Base-by-base conservation (phyloP, 2,888 invertebrate genomes). In the Parnassius orleans region DNA sequence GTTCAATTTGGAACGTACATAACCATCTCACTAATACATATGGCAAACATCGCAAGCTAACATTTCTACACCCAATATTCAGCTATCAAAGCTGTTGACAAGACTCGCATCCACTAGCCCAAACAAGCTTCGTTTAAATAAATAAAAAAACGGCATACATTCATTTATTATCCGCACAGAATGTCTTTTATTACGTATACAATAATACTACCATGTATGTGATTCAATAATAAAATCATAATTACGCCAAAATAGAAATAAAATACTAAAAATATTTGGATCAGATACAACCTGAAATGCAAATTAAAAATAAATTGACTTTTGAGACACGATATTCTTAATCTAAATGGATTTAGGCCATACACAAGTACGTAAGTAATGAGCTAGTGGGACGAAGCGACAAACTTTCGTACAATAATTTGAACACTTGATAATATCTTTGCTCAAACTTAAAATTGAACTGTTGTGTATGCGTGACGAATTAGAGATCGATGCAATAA, bases 1-100 rank as follows among this genome's bases (percentile, higher is more conserved):
- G 80, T 72, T 52, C 76, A 79, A 81, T 84, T 84, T 84, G 84
- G 84, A 14, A 48, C 48, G 82, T 82, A 81, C 80, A 80, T 80
- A 33, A 84, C 83, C 86, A 76, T 87, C 88, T 89, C 88, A 89
- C 88, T 87, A 88, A 86, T 76, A 86, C 84, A 86, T 88, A 88
- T 88, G 89, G 89, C 90, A 88, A 85, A 83, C 85, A 78, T 81
- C 69, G 82, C 83, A 79, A 76, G 33, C 33, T 48, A 48, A 14
- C 48, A 48, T 48, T 48, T 9, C 48, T 14, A 9, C 48, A 12
- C 14, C 9, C 48, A n/a, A 5, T 9, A 9, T 48, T 48, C 48
- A 48, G 14, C 15, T 14, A 12, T 7, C 46, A 46, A 46, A 11
- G 46, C 3, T 46, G 46, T 12, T 12, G 12, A 46, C 43, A 43